phyloP scores from a whole-genome alignment of 2,888 invertebrate genomes.

The Drosophila aldrichi region DNA sequence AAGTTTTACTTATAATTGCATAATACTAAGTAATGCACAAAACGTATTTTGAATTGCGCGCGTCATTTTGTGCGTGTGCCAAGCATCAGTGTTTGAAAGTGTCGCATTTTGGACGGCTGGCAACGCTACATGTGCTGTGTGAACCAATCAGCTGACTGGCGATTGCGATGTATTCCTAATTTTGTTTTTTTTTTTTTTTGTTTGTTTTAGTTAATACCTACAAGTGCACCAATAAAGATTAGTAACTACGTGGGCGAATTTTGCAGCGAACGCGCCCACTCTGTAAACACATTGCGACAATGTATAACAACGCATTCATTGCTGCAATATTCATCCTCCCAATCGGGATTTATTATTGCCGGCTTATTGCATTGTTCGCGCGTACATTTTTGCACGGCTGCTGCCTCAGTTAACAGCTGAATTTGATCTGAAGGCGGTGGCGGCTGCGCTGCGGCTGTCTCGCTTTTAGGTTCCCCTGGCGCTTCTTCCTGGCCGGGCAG shows the following conservation, averaged over 20 bases:
- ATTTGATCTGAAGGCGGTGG: constrained; percentile 60
- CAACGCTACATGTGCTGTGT: constrained; percentile 39
- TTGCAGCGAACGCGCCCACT: constrained; percentile 82
- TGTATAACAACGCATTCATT: constrained; percentile 98
- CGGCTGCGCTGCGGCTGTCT: neutral
- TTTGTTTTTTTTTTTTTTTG: constrained; percentile 3
- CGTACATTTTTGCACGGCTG: constrained; percentile 88
- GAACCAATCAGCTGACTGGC: constrained; percentile 42
- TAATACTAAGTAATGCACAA: constrained; percentile 19
- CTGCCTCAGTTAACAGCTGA: constrained; percentile 75
- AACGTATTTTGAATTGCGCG: constrained; percentile 38
- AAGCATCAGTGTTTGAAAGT: constrained; percentile 22
- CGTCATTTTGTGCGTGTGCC: constrained; percentile 17
- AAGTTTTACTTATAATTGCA: constrained; percentile 16
- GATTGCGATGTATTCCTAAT: constrained; percentile 40
- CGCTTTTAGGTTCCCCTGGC: constrained; percentile 2
- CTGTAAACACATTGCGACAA: constrained; percentile 93
- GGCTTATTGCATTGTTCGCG: constrained; percentile 96
- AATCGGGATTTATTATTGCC: constrained; percentile 95
- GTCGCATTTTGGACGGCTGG: constrained; percentile 25
- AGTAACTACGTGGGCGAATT: constrained; percentile 63
- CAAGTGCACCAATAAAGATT: constrained; percentile 26
- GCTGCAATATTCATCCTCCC: constrained; percentile 99
- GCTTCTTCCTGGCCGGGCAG: constrained; percentile 10
- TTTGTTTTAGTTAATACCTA: constrained; percentile 51